Evolutionary conservation across 2,113 vertebrate species (phyloP), one percentile per base, ranked within the genome.

Genomic region (Chaetops frenatus): DNA sequence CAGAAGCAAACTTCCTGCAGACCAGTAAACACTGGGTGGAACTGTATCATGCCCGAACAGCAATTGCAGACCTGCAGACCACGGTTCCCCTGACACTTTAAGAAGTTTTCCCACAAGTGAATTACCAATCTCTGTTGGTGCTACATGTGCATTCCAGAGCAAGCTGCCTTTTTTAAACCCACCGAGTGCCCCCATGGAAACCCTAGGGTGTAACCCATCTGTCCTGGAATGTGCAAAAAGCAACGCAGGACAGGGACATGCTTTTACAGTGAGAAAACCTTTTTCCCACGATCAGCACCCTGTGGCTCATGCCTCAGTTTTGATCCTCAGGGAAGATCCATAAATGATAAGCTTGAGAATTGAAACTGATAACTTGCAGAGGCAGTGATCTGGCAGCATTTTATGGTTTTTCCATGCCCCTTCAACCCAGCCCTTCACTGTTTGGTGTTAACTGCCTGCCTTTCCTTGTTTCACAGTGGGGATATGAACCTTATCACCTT

Each of bases 161-260:
- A 2, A 16, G 35, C n/a, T 81, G 54, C 40, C 50, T 38, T 71
- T 66, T 61, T 7, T 22, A 24, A 77, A 62, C 36, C 40, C 31
- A 20, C 10, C 0, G 0, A 62, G 7, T 47, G 27, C 24, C 44
- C 54, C 57, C 45, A 3, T 29, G 51, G 81, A 90, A 95, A 61
- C 64, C 40, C 27, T 11, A 4, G 1, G 14, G 25, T 0, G 0
- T 44, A 73, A 72, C 42, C 25, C 1, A 0, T 74, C 53, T 51
- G 24, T 48, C 61, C 31, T 36, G 19, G 14, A 44, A 60, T 13
- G 12, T 10, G 15, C 23, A 7, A 51, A 64, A 33, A 47, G 27
- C 36, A 62, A 24, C 27, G 53, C 53, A 80, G 23, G 31, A 53
- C 19, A 69, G 38, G n/a, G 73, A 38, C 8, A 7, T 22, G 31